Percentiles rank a stretch among this genome's conserved stretches.
These are phyloP conservation scores for Pluvianellus socialis DNA, from an alignment of 2,113 vertebrate genomes.

Conservation along the genomic window DNA sequence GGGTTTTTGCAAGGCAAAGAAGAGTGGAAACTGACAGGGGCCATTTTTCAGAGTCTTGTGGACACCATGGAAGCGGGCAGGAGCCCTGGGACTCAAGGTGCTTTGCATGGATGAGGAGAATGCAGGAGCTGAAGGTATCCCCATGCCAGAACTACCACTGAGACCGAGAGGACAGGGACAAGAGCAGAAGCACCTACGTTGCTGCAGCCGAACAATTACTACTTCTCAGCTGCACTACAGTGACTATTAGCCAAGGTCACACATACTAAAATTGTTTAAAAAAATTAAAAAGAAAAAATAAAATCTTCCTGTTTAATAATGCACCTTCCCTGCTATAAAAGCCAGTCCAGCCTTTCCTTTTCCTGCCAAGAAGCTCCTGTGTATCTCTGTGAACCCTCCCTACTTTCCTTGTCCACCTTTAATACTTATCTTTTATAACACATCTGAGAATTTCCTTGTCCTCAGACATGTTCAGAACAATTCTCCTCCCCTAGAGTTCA, in stretches of 20 bases:
- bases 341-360: background rate
- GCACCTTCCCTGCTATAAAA: background rate
- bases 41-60: background rate
- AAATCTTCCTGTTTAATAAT: background rate
- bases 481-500: background rate
- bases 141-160: background rate
- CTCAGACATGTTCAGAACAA: background rate
- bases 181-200: background rate
- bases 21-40: conserved; percentile 25
- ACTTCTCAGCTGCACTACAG: background rate
- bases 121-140: background rate
- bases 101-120: accelerated
- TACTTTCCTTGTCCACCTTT: background rate
- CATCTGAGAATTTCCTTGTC: background rate
- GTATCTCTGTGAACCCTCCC: background rate
- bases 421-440: background rate
- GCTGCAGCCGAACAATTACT: background rate
- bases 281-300: background rate
- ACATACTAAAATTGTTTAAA: background rate
- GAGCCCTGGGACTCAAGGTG: accelerated
- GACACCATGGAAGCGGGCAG: background rate
- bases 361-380: background rate
- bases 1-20: background rate
- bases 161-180: background rate
- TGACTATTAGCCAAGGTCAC: background rate